A percentile compares a stretch with the other conserved stretches of the same genome.
phyloP scores from a whole-genome alignment of 1,140 invertebrate genomes.

The Bombus sylvicola region DNA sequence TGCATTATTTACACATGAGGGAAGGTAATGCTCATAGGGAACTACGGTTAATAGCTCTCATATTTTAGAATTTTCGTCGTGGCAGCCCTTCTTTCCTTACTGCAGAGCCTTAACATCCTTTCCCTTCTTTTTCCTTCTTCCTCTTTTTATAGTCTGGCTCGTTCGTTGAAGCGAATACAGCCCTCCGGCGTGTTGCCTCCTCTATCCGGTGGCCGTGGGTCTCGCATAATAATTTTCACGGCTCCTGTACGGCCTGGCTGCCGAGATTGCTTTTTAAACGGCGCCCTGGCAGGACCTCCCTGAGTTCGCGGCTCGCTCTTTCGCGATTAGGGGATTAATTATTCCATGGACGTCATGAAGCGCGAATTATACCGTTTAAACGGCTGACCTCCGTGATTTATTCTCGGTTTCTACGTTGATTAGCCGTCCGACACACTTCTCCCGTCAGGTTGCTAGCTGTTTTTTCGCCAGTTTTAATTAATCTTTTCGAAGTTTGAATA shows the following conservation, averaged over 20 bases:
- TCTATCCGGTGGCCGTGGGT: slow-evolving; percentile 12
- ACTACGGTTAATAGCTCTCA: slow-evolving; percentile 76
- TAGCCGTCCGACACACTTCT: slow-evolving; percentile 27
- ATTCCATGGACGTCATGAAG: slow-evolving; percentile 59
- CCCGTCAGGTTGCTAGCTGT: not conserved
- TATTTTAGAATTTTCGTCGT: slow-evolving; percentile 76
- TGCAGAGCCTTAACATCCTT: slow-evolving; percentile 36
- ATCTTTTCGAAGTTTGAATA: not conserved
- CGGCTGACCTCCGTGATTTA: slow-evolving; percentile 30
- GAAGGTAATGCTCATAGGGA: slow-evolving; percentile 69
- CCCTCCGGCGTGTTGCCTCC: slow-evolving; percentile 26
- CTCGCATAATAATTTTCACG: slow-evolving; percentile 70
- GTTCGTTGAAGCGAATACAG: slow-evolving; percentile 22
- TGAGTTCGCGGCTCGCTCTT: slow-evolving; percentile 38
- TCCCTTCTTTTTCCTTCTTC: not conserved
- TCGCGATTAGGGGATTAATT: slow-evolving; percentile 75
- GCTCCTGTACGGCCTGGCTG: slow-evolving; percentile 26
- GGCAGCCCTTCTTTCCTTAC: slow-evolving; percentile 44
- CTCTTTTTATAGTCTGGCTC: slow-evolving; percentile 45
- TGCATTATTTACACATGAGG: slow-evolving; percentile 76
- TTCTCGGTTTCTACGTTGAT: slow-evolving; percentile 26
- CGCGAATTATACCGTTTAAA: slow-evolving; percentile 43
- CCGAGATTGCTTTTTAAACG: slow-evolving; percentile 74
- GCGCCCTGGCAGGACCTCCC: slow-evolving; percentile 28
- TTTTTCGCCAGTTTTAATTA: slow-evolving; percentile 12